A percentile compares a stretch with the other conserved stretches of the same genome.
phyloP scores from a whole-genome alignment of 2,888 invertebrate genomes.

The Glomeris marginata region DNA sequence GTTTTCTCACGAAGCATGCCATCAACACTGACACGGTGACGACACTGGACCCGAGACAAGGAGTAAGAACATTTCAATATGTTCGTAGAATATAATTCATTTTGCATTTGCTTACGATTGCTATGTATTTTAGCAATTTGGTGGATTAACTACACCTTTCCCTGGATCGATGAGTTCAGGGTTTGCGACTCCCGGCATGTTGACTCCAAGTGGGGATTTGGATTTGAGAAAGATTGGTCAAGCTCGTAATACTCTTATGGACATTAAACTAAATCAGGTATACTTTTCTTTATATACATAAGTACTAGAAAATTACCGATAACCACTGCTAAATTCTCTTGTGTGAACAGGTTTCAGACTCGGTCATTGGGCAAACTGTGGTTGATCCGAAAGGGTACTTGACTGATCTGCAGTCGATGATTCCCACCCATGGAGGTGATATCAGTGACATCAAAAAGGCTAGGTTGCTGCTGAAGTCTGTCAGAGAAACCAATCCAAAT shows the following conservation, averaged over 20 bases:
- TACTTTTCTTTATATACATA: neutral
- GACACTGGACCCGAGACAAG: slow-evolving; percentile 55
- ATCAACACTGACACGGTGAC: slow-evolving; percentile 51
- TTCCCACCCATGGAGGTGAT: slow-evolving; percentile 95
- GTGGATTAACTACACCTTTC: slow-evolving; percentile 56
- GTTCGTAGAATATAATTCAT: neutral
- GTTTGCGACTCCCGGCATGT: slow-evolving; percentile 55
- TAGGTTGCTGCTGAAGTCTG: slow-evolving; percentile 81
- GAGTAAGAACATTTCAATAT: slow-evolving; percentile 18
- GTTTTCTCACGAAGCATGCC: slow-evolving; percentile 74
- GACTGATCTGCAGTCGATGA: slow-evolving; percentile 98
- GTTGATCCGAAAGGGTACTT: slow-evolving; percentile 99
- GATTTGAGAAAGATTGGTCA: slow-evolving; percentile 98
- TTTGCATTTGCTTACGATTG: neutral
- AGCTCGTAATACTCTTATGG: slow-evolving; percentile 97
- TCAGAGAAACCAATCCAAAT: slow-evolving; percentile 91
- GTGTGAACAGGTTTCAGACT: slow-evolving; percentile 60
- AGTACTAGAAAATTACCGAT: neutral
- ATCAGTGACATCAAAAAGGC: slow-evolving; percentile 95
- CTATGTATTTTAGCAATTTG: slow-evolving; percentile 31
- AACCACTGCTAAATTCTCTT: neutral
- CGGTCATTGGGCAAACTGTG: slow-evolving; percentile 96
- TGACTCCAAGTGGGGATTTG: slow-evolving; percentile 52
- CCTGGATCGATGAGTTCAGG: slow-evolving; percentile 43
- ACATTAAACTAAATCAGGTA: slow-evolving; percentile 85